Conservation (phyloP, 2,797 vertebrate genomes). For the Enteromius argenteus region DNA sequence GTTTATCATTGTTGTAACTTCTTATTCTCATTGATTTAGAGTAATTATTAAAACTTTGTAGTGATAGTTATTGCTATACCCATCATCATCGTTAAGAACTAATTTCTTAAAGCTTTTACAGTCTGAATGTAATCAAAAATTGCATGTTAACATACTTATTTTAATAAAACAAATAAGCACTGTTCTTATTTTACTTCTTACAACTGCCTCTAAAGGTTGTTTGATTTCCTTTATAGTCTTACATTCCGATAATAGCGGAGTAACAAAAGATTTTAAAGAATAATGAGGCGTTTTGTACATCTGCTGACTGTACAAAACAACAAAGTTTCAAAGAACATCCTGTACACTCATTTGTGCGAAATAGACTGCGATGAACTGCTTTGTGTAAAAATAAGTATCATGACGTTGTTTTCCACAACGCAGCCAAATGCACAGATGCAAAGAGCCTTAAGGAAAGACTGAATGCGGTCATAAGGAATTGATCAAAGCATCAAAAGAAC, state of each 20-base stretch:
- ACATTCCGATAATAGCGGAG: background rate
- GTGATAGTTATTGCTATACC: background rate
- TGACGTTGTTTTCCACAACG: conserved; percentile 42
- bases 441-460: conserved; percentile 57
- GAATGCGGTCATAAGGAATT: conserved; percentile 69
- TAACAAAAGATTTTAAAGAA: conserved; percentile 9
- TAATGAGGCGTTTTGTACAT: conserved; percentile 32
- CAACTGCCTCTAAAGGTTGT: background rate
- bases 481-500: conserved; percentile 64
- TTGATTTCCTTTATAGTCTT: background rate
- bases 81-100: background rate
- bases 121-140: background rate
- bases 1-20: background rate
- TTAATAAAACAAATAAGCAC: background rate
- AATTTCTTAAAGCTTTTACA: background rate
- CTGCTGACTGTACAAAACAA: conserved; percentile 29
- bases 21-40: background rate
- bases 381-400: conserved; percentile 13
- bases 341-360: conserved; percentile 12
- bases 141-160: background rate
- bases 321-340: conserved; percentile 38
- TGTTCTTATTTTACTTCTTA: background rate
- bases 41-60: background rate
- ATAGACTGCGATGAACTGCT: conserved; percentile 20
- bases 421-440: conserved; percentile 63